A percentile compares a stretch with the other conserved stretches of the same genome.
These are phyloP conservation scores for Drosophila eohydei DNA, from an alignment of 2,888 invertebrate species.

Conservation along the genomic window DNA sequence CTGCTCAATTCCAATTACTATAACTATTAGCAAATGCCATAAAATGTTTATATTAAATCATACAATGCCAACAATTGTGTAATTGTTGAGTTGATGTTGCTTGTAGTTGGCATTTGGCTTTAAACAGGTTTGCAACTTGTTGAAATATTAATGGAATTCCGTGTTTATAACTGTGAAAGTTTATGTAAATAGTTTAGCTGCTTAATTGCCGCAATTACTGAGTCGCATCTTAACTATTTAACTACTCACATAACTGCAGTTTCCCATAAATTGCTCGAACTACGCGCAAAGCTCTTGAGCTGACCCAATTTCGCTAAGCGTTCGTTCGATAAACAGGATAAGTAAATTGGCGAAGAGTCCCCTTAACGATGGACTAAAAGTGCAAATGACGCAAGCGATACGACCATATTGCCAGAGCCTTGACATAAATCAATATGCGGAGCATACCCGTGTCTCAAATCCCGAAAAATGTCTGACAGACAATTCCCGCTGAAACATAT, in stretches of 20 bases:
- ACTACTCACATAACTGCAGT: not conserved
- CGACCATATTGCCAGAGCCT: slow-evolving; percentile 31
- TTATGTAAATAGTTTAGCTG: not conserved
- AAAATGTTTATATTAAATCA: not conserved
- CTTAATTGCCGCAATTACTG: not conserved
- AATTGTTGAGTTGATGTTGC: not conserved
- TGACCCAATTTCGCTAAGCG: slow-evolving; percentile 33
- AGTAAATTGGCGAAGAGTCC: slow-evolving; percentile 35
- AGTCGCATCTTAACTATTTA: not conserved
- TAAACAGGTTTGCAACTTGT: not conserved
- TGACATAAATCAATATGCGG: slow-evolving; percentile 58
- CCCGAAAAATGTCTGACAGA: slow-evolving; percentile 58
- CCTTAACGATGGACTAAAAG: slow-evolving; percentile 44
- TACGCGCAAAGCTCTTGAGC: not conserved
- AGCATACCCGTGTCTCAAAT: slow-evolving; percentile 38
- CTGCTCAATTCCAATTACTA: not conserved
- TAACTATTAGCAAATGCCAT: not conserved
- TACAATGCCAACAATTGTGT: too few relatives aligned
- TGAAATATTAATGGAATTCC: not conserved
- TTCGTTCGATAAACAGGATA: slow-evolving; percentile 32
- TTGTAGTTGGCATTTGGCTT: not conserved
- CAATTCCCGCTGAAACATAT: slow-evolving; percentile 50
- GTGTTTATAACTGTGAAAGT: not conserved
- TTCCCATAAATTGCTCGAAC: not conserved
- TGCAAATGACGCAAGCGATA: slow-evolving; percentile 73